Evolutionary conservation across 1,140 invertebrate genomes (phyloP).

Genomic region (Drosophila lacertosa): DNA sequence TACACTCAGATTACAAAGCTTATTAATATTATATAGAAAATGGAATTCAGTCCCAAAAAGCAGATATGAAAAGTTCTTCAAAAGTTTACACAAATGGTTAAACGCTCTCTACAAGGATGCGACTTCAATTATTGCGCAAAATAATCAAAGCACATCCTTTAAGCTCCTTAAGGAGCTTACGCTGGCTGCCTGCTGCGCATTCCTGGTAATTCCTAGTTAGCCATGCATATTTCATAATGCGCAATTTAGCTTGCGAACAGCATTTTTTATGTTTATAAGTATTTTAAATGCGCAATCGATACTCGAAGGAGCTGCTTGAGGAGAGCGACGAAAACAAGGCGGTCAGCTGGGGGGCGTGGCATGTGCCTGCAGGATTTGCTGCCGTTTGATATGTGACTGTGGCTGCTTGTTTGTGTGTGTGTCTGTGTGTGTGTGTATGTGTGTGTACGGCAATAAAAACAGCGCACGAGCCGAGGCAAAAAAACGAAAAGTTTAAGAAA

Average conservation of each 20-base stretch:
- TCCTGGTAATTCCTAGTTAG: constrained; percentile 48
- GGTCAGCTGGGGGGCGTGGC: constrained; percentile 5
- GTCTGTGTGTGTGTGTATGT: constrained; percentile 12
- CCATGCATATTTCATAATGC: constrained; percentile 57
- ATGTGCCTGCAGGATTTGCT: constrained; percentile 22
- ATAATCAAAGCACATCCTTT: neutral
- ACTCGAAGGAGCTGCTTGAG: neutral
- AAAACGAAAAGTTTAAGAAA: constrained; percentile 18
- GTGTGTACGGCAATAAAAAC: constrained; percentile 52
- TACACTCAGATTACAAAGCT: constrained; percentile 16
- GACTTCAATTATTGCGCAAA: neutral
- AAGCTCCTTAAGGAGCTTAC: neutral
- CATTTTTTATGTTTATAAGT: constrained; percentile 64
- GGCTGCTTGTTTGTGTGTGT: constrained; percentile 2
- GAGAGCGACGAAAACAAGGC: neutral
- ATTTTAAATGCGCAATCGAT: constrained; percentile 69
- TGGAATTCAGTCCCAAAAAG: constrained; percentile 60
- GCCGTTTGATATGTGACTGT: constrained; percentile 9
- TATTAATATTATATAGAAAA: constrained; percentile 35
- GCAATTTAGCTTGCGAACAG: constrained; percentile 58
- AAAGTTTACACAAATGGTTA: constrained; percentile 9
- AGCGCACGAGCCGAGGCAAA: constrained; percentile 1
- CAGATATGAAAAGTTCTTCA: constrained; percentile 60
- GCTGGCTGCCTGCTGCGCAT: constrained; percentile 15
- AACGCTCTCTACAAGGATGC: neutral